phyloP scores from a whole-genome alignment of 2,888 invertebrate species.

The Chymomyza caudatula region DNA sequence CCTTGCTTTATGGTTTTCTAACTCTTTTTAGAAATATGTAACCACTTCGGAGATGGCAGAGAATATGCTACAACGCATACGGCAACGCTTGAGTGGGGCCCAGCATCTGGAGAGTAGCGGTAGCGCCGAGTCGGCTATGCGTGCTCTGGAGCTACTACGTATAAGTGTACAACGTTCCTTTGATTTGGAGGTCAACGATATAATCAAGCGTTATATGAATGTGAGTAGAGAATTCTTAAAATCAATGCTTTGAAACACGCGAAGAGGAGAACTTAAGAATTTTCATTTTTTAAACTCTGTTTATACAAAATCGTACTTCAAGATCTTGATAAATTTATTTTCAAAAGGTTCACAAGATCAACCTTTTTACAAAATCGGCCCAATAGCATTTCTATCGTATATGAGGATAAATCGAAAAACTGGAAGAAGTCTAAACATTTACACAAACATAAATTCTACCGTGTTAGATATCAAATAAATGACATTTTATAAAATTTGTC shows the following conservation, averaged over 20 bases:
- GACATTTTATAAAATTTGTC: too few species aligned
- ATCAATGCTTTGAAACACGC: not conserved
- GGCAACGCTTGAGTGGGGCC: conserved; percentile 71
- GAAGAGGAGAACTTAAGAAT: not conserved
- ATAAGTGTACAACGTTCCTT: conserved; percentile 82
- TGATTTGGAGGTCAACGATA: conserved; percentile 81
- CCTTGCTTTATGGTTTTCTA: not conserved
- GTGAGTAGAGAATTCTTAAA: conserved; percentile 68
- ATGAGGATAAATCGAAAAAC: too few species aligned
- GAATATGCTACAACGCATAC: conserved; percentile 70
- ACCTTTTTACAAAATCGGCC: too few species aligned
- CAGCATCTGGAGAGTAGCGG: conserved; percentile 59
- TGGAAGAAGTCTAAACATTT: too few species aligned
- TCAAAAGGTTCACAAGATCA: too few species aligned
- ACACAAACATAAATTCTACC: too few species aligned
- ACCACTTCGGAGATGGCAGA: conserved; percentile 77
- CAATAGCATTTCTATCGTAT: too few species aligned
- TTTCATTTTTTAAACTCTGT: too few species aligned
- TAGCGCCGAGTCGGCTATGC: conserved; percentile 74
- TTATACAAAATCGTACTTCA: too few species aligned
- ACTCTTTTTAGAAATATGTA: conserved; percentile 65
- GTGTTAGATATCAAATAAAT: too few species aligned
- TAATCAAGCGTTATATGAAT: conserved; percentile 82
- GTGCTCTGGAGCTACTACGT: conserved; percentile 81
- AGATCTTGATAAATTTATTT: too few species aligned